Evolutionary conservation across 2,888 invertebrate genomes (phyloP), one percentile per base, ranked within the genome.

Genomic region (Latrodectus hesperus): DNA sequence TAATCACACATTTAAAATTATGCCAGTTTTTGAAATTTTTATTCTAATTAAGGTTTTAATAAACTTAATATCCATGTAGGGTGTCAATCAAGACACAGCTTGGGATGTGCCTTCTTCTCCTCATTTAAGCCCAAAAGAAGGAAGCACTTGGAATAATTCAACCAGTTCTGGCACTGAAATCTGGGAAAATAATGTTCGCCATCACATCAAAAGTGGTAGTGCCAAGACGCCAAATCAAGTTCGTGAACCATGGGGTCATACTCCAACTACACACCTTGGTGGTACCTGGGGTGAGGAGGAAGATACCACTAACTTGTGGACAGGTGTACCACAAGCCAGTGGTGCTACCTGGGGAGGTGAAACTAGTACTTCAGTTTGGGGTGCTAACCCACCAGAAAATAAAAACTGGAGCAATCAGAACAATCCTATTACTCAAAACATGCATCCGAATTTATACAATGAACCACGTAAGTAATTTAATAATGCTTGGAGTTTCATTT

Each of bases 271-370:
- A 12, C 97, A 98, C 92, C 96, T 92, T 78, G 90, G 90, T 70
- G 97, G 98, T 5, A 97, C 97, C 0, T 98, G 98, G 98, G 98
- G 97, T 65, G 98, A 97, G 92, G 97, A 98, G 90, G 97, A 97
- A 90, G 97, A 97, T 91, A 95, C 95, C 16, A 95, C 95, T 38
- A 97, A 96, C 91, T 96, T 97, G 84, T 97, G 97, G 97, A 96
- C 96, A 17, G 96, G 96, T 10, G 94, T 95, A 74, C 94, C 95
- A 8, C 92, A 93, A 51, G 92, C 92, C 53, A 95, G 94, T 88
- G 89, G 74, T 82, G 86, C 89, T 74, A 89, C 75, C 64, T 89
- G 88, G 71, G 89, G 89, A 60, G 89, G 89, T 67, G 73, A 78
- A 70, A 78, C 68, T 60, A 83, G 77, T 52, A 65, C 74, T 53